Conservation (phyloP, 2,888 invertebrate species). For the Calliscelio sp. region DNA sequence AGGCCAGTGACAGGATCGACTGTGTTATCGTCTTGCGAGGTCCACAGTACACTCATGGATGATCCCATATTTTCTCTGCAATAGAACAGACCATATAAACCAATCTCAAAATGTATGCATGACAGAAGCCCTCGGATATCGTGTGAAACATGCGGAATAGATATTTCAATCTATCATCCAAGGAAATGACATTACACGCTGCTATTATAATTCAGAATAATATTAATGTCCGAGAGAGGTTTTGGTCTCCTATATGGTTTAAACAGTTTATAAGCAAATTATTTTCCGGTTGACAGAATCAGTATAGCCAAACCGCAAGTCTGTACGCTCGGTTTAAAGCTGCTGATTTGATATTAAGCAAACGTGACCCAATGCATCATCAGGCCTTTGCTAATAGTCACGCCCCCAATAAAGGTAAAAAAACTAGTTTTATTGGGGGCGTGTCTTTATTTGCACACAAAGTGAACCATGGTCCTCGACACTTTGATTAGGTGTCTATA, state of each 20-base stretch:
- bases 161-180: not conserved
- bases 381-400: conserved; percentile 19
- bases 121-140: too few relatives aligned
- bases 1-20: conserved; percentile 85
- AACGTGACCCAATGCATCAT: conserved; percentile 44
- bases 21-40: conserved; percentile 76
- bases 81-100: too few relatives aligned
- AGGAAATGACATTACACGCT: conserved; percentile 16
- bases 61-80: conserved; percentile 79
- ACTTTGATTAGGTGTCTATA: conserved; percentile 56
- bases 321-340: conserved; percentile 28
- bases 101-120: too few relatives aligned
- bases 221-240: conserved; percentile 21
- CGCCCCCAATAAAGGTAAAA: conserved; percentile 37
- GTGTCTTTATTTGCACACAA: conserved; percentile 53
- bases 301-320: conserved; percentile 39
- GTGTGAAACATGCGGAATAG: too few relatives aligned
- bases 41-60: conserved; percentile 79
- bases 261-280: conserved; percentile 46
- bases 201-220: conserved; percentile 37
- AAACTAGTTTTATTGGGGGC: conserved; percentile 42
- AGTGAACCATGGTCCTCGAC: conserved; percentile 44
- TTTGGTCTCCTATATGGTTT: not conserved
- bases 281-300: conserved; percentile 46
- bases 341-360: conserved; percentile 50